Evolutionary conservation across 2,888 invertebrate species (phyloP).

Genomic region (Actias luna): DNA sequence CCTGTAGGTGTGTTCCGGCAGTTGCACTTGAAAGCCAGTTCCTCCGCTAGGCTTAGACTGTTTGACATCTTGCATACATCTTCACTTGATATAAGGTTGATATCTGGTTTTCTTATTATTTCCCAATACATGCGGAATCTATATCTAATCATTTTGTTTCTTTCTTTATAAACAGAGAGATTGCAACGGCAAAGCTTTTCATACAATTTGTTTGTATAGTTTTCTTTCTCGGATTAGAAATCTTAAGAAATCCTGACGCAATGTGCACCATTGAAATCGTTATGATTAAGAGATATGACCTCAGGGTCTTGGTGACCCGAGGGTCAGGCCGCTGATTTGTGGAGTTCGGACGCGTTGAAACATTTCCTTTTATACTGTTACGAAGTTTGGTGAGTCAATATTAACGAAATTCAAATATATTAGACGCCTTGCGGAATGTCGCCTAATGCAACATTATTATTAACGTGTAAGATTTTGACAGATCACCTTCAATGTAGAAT

Average conservation of each 20-base stretch:
- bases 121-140: background rate
- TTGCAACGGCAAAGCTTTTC: background rate
- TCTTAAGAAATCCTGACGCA: slow-evolving; percentile 2
- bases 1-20: too few species aligned
- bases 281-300: slow-evolving; percentile 6
- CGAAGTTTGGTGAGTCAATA: slow-evolving; percentile 1
- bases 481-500: too few species aligned
- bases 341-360: background rate
- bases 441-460: background rate
- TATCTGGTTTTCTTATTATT: too few species aligned
- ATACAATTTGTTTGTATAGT: background rate
- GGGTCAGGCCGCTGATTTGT: slow-evolving; percentile 4
- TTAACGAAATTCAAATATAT: slow-evolving; percentile 5
- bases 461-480: background rate
- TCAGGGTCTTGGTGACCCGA: slow-evolving; percentile 8
- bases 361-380: slow-evolving; percentile 4
- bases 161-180: background rate
- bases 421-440: background rate
- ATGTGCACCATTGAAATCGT: slow-evolving; percentile 1
- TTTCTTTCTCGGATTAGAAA: background rate
- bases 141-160: too few species aligned
- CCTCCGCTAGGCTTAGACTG: too few species aligned
- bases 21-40: too few species aligned
- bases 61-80: too few species aligned
- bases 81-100: too few species aligned